phyloP scores from a whole-genome alignment of 2,888 invertebrate genomes.

The Fabriciana adippe region DNA sequence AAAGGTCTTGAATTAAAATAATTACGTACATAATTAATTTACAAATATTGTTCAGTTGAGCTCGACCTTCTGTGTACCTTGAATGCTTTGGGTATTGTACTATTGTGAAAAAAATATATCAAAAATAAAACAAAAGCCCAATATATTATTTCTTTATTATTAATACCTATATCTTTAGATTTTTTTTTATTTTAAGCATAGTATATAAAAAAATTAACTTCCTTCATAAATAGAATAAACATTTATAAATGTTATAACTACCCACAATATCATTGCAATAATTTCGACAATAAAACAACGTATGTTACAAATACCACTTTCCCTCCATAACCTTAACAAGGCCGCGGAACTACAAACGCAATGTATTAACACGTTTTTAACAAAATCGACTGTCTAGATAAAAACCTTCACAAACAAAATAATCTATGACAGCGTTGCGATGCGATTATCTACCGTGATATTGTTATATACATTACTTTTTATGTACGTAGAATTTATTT shows the following conservation, averaged over 20 bases:
- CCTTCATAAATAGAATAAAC: neutral
- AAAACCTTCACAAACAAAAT: constrained; percentile 38
- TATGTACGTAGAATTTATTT: constrained; percentile 16
- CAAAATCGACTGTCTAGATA: constrained; percentile 43
- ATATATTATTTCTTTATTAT: constrained; percentile 9
- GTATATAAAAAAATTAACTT: neutral
- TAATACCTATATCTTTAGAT: neutral
- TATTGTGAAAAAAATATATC: constrained; percentile 4
- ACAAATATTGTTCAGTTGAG: constrained; percentile 14
- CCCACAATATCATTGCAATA: constrained; percentile 11
- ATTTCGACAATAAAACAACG: constrained; percentile 36
- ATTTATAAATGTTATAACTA: constrained; percentile 32
- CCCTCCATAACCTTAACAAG: constrained; percentile 49
- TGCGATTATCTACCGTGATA: constrained; percentile 20
- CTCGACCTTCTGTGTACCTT: constrained; percentile 20
- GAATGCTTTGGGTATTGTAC: constrained; percentile 16
- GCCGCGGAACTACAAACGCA: constrained; percentile 51
- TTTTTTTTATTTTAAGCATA: neutral
- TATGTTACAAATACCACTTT: constrained; percentile 53
- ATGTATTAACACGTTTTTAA: constrained; percentile 47
- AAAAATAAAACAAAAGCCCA: neutral
- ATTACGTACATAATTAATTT: constrained; percentile 19
- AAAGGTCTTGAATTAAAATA: constrained; percentile 26
- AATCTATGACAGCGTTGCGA: constrained; percentile 34
- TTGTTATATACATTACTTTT: constrained; percentile 34